Percentiles rank a stretch among this genome's conserved stretches.
These are phyloP conservation scores for Nymphalis urticae DNA, from an alignment of 2,888 invertebrate genomes.

Conservation along the genomic window DNA sequence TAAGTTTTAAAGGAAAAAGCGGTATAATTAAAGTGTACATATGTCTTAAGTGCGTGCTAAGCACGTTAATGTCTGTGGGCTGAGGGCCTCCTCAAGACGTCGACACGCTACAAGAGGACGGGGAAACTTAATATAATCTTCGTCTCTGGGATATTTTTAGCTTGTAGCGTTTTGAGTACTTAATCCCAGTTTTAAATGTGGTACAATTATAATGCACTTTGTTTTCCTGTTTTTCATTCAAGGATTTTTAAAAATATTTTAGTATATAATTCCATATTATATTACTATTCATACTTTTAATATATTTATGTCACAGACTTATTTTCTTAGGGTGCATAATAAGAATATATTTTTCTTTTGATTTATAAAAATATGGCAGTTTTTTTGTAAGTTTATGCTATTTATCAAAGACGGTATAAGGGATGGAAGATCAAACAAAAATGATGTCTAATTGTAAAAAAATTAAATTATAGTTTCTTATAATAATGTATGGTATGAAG, in stretches of 20 bases:
- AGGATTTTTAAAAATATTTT: not conserved
- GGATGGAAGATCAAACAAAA: no score
- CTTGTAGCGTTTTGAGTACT: not conserved
- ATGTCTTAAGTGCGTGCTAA: conserved; percentile 26
- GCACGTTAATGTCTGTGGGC: conserved; percentile 24
- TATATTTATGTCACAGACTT: no score
- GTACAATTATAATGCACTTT: not conserved
- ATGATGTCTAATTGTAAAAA: no score
- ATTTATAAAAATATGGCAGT: no score
- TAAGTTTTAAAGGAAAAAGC: conserved; percentile 16
- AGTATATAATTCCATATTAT: no score
- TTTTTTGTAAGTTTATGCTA: no score
- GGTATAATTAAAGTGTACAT: conserved; percentile 19
- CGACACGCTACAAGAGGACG: conserved; percentile 14
- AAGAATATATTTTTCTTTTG: no score
- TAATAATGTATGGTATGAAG: no score
- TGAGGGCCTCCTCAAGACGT: conserved; percentile 26
- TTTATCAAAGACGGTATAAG: no score
- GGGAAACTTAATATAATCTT: conserved; percentile 22
- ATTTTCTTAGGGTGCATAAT: no score
- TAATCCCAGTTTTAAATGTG: not conserved
- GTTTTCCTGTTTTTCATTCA: not conserved
- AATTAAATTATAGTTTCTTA: no score
- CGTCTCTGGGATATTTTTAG: conserved; percentile 5
- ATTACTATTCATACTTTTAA: no score